Conservation (phyloP, 2,113 vertebrate species). For the Emydocephalus ijimae region DNA sequence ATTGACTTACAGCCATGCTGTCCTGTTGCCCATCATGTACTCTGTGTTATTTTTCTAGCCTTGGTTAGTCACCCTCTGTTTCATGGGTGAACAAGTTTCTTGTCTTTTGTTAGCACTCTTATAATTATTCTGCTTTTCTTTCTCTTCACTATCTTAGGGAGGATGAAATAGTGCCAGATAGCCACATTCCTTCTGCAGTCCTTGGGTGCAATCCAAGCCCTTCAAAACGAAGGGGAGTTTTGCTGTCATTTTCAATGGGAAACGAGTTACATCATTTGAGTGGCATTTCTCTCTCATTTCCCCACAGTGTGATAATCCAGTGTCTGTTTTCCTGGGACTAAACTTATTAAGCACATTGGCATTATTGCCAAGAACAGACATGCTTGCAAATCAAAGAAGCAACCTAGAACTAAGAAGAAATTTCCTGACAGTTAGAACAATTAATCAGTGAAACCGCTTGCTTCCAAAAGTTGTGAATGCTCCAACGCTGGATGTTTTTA, state of each 20-base stretch:
- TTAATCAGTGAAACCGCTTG: too few species aligned
- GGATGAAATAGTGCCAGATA: not conserved
- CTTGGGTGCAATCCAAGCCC: not conserved
- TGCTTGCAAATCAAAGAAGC: not conserved
- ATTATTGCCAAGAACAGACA: not conserved
- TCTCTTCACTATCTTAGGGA: not conserved
- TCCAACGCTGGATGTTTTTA: too few species aligned
- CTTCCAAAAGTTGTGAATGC: too few species aligned
- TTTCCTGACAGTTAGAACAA: too few species aligned
- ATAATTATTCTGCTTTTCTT: slow-evolving; percentile 1
- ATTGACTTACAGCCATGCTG: not conserved
- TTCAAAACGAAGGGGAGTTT: slow-evolving; percentile 1
- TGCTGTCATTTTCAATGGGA: slow-evolving; percentile 7
- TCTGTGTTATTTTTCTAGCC: not conserved
- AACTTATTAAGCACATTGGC: not conserved
- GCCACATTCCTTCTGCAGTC: not conserved
- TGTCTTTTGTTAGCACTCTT: slow-evolving; percentile 12
- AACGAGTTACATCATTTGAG: not conserved
- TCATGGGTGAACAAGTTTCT: not conserved
- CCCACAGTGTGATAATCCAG: not conserved
- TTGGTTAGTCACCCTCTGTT: slow-evolving; percentile 13
- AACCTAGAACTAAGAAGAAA: too few species aligned
- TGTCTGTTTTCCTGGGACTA: not conserved
- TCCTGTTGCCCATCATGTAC: not conserved
- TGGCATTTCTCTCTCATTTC: not conserved